Evolutionary conservation across 2,888 invertebrate species (phyloP).

Genomic region (Melipona bicolor): DNA sequence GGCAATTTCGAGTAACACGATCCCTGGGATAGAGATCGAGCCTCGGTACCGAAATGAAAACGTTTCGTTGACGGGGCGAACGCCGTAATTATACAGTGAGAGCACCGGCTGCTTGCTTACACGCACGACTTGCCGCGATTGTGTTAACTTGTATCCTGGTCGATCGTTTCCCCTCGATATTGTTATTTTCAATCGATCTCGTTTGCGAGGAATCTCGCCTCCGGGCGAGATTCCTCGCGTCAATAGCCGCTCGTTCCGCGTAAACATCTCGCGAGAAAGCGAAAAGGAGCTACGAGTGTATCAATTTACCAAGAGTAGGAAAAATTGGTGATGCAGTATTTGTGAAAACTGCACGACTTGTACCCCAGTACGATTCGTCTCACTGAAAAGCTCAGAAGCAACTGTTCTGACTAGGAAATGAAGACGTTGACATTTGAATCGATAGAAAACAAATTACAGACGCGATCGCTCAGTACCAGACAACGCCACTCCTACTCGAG

Average conservation of each 20-base stretch:
- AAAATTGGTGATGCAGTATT: too few relatives aligned
- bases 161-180: conserved; percentile 13
- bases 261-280: too few relatives aligned
- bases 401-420: too few relatives aligned
- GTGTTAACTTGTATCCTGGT: not conserved
- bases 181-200: conserved; percentile 27
- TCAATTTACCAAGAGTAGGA: too few relatives aligned
- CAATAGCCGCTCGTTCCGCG: not conserved
- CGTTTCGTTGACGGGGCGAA: conserved; percentile 36
- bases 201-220: conserved; percentile 12
- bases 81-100: conserved; percentile 26
- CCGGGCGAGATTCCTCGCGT: not conserved
- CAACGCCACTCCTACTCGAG: too few relatives aligned
- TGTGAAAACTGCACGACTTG: too few relatives aligned
- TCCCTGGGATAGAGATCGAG: conserved; percentile 26
- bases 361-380: too few relatives aligned
- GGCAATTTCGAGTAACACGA: conserved; percentile 49
- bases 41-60: conserved; percentile 33
- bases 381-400: too few relatives aligned
- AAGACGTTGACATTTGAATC: too few relatives aligned
- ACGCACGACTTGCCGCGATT: not conserved
- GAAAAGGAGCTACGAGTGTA: too few relatives aligned
- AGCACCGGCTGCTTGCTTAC: not conserved
- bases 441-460: too few relatives aligned
- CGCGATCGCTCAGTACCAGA: too few relatives aligned